Percentiles rank a stretch among this genome's conserved stretches.
These are phyloP conservation scores for Intellagama lesueurii DNA, from an alignment of 2,797 vertebrate species.

Conservation along the genomic window DNA sequence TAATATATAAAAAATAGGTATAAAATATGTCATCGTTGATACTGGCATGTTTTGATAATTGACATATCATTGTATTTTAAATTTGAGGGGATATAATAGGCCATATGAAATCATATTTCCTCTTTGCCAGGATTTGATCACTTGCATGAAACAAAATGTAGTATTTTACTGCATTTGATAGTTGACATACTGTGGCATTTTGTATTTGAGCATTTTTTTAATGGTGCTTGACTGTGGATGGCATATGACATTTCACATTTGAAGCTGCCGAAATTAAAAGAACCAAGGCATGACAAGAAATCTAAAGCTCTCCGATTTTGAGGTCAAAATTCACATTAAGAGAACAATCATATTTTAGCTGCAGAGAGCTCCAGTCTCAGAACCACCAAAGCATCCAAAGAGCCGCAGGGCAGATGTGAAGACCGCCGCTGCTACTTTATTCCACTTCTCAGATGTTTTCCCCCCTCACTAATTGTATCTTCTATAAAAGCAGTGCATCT, in stretches of 20 bases:
- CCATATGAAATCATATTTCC: not conserved
- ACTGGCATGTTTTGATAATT: not conserved
- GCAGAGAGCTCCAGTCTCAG: not conserved
- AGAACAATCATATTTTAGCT: not conserved
- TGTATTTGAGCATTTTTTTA: not conserved
- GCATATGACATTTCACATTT: not conserved
- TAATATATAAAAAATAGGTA: too few species aligned
- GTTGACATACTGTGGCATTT: not conserved
- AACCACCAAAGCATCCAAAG: too few species aligned
- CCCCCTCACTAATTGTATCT: too few species aligned
- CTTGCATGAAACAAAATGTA: not conserved
- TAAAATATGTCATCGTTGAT: not conserved
- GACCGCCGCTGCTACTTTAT: too few species aligned
- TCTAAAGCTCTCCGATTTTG: not conserved
- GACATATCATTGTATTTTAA: not conserved
- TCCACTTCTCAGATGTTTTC: too few species aligned
- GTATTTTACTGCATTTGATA: not conserved
- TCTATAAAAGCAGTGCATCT: too few species aligned
- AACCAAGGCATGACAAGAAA: not conserved
- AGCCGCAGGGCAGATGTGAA: too few species aligned
- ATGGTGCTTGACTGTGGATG: not conserved
- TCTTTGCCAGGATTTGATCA: not conserved
- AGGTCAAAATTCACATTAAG: not conserved
- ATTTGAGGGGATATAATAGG: not conserved
- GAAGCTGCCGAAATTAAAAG: not conserved